These are phyloP conservation scores for Elysia chlorotica DNA, from an alignment of 1,140 invertebrate genomes.

Conservation along the genomic window DNA sequence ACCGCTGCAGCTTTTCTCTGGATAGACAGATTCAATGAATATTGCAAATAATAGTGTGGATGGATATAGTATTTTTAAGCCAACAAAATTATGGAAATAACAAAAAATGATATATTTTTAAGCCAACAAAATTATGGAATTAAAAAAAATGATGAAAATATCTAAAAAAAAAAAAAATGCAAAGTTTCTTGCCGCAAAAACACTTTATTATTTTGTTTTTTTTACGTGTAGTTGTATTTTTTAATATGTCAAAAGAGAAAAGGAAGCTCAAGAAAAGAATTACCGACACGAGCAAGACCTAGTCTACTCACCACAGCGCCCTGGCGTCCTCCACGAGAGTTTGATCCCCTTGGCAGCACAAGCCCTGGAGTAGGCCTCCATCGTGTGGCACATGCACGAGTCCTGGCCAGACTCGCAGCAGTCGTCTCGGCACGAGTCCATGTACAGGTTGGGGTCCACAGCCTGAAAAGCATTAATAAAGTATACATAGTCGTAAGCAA, in stretches of 20 bases:
- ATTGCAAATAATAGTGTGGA: background rate
- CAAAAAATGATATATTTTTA: too few relatives aligned
- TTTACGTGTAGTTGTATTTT: background rate
- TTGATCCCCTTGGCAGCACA: slow-evolving; percentile 72
- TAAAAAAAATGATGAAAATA: too few relatives aligned
- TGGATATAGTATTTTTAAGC: too few relatives aligned
- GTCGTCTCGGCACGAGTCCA: slow-evolving; percentile 75
- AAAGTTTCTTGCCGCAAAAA: too few relatives aligned
- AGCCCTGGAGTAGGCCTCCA: slow-evolving; percentile 77
- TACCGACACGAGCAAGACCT: too few relatives aligned
- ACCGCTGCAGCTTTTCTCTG: slow-evolving; percentile 67
- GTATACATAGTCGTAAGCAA: too few relatives aligned
- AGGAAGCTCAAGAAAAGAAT: too few relatives aligned
- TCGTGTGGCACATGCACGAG: slow-evolving; percentile 75
- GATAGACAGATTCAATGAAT: background rate
- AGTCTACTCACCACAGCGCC: slow-evolving; percentile 82
- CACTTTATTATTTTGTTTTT: too few relatives aligned
- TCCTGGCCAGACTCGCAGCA: slow-evolving; percentile 67
- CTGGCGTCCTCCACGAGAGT: slow-evolving; percentile 74
- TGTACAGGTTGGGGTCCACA: slow-evolving; percentile 55
- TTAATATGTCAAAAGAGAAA: background rate
- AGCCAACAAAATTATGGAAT: too few relatives aligned
- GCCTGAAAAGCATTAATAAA: slow-evolving; percentile 57
- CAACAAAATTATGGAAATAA: too few relatives aligned
- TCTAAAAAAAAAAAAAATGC: too few relatives aligned